These are phyloP conservation scores for Eolophus roseicapilla DNA, from an alignment of 2,113 vertebrate species.

Conservation along the genomic window DNA sequence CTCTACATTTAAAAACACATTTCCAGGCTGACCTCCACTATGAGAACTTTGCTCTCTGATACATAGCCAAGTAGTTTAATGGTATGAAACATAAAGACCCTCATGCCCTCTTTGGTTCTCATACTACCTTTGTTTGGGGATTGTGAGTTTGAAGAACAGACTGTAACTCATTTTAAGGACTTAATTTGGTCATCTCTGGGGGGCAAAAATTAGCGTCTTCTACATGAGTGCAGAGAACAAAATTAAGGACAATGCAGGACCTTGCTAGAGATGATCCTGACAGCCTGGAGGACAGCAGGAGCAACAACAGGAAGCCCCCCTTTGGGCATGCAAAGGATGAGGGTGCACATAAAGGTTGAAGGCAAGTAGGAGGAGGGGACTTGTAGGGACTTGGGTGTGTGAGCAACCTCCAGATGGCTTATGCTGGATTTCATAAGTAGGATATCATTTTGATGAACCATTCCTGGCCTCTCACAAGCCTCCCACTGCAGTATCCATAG, in stretches of 20 bases:
- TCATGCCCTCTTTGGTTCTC: neutral
- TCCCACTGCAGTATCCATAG: neutral
- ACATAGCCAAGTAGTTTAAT: neutral
- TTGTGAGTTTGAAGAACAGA: neutral
- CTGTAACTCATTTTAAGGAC: neutral
- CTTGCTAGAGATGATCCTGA: neutral
- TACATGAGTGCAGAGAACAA: neutral
- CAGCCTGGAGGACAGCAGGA: neutral
- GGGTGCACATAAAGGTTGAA: neutral
- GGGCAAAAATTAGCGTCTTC: neutral
- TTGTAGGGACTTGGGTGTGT: neutral
- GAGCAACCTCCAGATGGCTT: neutral
- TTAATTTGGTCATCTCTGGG: neutral
- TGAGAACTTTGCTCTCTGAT: neutral
- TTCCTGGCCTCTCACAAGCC: neutral
- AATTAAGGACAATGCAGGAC: neutral
- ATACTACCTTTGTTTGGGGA: neutral
- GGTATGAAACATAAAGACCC: neutral
- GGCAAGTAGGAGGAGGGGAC: neutral
- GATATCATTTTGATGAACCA: neutral
- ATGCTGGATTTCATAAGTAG: neutral
- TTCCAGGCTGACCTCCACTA: neutral
- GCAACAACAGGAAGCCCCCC: fast-evolving
- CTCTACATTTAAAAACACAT: neutral
- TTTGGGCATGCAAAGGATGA: neutral